Percentiles rank a stretch among this genome's conserved stretches.
These are phyloP conservation scores for Drosophila mimica DNA, from an alignment of 2,888 invertebrate genomes.

Conservation along the genomic window DNA sequence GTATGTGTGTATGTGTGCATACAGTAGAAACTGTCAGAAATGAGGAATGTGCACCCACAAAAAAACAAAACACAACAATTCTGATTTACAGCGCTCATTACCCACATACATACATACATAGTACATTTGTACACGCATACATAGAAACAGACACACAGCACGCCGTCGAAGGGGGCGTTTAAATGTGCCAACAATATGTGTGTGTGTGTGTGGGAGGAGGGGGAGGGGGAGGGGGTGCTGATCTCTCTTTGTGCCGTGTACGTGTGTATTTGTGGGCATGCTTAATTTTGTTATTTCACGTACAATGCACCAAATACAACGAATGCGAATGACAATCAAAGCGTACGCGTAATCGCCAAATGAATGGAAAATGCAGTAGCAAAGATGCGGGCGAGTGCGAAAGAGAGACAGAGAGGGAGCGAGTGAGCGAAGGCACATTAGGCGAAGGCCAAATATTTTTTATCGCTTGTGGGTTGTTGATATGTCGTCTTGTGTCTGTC, in stretches of 20 bases:
- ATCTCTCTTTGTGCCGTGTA: constrained; percentile 40
- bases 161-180: constrained; percentile 45
- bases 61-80: constrained; percentile 51
- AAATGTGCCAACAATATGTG: constrained; percentile 43
- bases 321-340: constrained; percentile 59
- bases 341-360: constrained; percentile 51
- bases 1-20: constrained; percentile 18
- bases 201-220: background rate
- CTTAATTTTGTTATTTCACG: constrained; percentile 55
- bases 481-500: constrained; percentile 15
- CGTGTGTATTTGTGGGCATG: constrained; percentile 3
- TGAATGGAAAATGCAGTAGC: constrained; percentile 53
- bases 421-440: constrained; percentile 12
- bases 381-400: constrained; percentile 12
- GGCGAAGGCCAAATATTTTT: constrained; percentile 52
- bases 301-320: constrained; percentile 56
- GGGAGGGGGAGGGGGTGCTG: constrained; percentile 23
- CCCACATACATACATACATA: constrained; percentile 23
- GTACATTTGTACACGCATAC: background rate
- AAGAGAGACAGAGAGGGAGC: constrained; percentile 19
- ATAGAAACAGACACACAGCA: constrained; percentile 12
- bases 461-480: constrained; percentile 15
- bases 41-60: constrained; percentile 58
- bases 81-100: constrained; percentile 69
- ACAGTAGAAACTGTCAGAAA: constrained; percentile 44